phyloP scores from a whole-genome alignment of 2,888 invertebrate genomes.

The Dyspetes luteomarginatus region DNA sequence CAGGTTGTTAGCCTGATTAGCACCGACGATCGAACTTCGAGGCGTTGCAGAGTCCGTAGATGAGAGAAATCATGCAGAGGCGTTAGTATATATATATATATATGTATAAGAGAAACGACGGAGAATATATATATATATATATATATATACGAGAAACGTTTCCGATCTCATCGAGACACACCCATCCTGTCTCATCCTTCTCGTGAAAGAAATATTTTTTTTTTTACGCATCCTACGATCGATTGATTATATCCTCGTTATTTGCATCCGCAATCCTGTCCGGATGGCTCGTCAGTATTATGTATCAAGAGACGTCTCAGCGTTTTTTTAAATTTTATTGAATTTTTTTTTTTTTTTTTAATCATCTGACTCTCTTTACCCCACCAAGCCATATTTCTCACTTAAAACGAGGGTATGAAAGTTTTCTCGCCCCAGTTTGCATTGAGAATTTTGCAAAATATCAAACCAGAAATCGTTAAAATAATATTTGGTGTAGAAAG shows the following conservation, averaged over 20 bases:
- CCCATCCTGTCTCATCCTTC: slow-evolving; percentile 76
- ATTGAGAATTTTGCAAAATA: neutral
- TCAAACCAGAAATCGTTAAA: neutral
- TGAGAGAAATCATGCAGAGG: slow-evolving; percentile 55
- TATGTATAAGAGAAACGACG: too few species aligned
- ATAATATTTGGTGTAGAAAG: neutral
- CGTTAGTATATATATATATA: slow-evolving; percentile 38
- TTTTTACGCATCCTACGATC: slow-evolving; percentile 72
- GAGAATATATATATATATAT: too few species aligned
- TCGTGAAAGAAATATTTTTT: slow-evolving; percentile 61
- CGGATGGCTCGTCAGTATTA: slow-evolving; percentile 21
- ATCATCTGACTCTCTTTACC: too few species aligned
- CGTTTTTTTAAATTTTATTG: neutral
- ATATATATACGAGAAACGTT: too few species aligned
- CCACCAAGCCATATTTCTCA: too few species aligned
- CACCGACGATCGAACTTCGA: slow-evolving; percentile 41
- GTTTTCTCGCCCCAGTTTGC: too few species aligned
- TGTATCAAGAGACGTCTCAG: neutral
- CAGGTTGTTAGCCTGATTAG: slow-evolving; percentile 72
- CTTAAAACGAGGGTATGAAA: too few species aligned
- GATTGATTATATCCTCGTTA: slow-evolving; percentile 76
- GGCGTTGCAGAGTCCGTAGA: slow-evolving; percentile 8
- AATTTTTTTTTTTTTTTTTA: too few species aligned
- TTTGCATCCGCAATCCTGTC: slow-evolving; percentile 60
- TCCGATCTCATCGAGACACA: slow-evolving; percentile 72